A percentile compares a stretch with the other conserved stretches of the same genome.
Conservation (phyloP, 1,140 invertebrate species). For the Psilanteris sp. region DNA sequence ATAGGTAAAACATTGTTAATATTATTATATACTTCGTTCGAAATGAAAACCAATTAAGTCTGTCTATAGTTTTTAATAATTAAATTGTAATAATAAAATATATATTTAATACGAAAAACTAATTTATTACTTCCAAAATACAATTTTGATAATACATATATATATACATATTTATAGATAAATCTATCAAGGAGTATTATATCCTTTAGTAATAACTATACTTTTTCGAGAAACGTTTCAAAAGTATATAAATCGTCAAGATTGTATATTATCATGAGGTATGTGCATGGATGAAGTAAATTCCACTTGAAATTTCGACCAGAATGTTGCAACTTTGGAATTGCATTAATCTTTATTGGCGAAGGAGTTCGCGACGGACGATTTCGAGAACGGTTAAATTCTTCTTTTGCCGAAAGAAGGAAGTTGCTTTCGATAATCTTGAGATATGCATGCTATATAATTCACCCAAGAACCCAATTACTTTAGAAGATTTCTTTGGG, state of each 20-base stretch:
- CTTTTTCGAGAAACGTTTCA: slow-evolving; percentile 12
- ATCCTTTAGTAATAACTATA: no score
- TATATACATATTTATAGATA: no score
- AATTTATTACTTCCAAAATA: no score
- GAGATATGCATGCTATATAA: slow-evolving; percentile 59
- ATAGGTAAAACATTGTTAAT: no score
- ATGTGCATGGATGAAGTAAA: slow-evolving; percentile 27
- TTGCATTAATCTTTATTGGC: slow-evolving; percentile 63
- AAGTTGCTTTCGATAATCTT: slow-evolving; percentile 59
- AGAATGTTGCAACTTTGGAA: slow-evolving; percentile 53
- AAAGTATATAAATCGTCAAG: slow-evolving; percentile 33
- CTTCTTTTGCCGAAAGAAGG: slow-evolving; percentile 36
- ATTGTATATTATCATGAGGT: slow-evolving; percentile 40
- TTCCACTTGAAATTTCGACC: slow-evolving; percentile 43
- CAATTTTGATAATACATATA: no score
- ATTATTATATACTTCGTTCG: no score
- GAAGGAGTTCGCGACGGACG: slow-evolving; percentile 43
- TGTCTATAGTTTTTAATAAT: no score
- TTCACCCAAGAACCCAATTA: slow-evolving; percentile 63
- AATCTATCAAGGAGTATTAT: no score
- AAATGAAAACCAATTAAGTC: no score
- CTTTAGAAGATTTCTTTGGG: slow-evolving; percentile 60
- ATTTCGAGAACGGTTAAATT: slow-evolving; percentile 56
- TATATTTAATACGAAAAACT: no score
- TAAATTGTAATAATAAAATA: no score